Conservation (phyloP, 2,888 invertebrate species). For the Cerceris ruficornis region DNA sequence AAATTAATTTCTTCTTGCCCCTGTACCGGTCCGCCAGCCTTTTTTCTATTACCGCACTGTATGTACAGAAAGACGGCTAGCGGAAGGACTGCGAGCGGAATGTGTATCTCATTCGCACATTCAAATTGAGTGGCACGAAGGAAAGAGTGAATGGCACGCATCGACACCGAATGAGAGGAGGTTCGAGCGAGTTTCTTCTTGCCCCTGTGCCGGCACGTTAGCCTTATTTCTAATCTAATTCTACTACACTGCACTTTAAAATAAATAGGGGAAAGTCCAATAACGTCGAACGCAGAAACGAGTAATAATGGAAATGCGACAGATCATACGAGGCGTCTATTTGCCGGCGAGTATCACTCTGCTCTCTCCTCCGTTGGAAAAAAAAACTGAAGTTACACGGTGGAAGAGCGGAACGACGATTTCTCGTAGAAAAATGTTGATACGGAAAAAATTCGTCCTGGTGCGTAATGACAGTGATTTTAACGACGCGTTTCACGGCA, state of each 20-base stretch:
- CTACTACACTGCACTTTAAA: conserved; percentile 11
- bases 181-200: too few species aligned
- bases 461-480: conserved; percentile 51
- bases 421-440: conserved; percentile 31
- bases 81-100: too few species aligned
- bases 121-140: too few species aligned
- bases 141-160: too few species aligned
- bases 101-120: too few species aligned
- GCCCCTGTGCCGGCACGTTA: too few species aligned
- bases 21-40: too few species aligned
- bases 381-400: conserved; percentile 36
- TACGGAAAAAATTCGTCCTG: background rate
- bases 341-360: conserved; percentile 42
- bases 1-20: too few species aligned
- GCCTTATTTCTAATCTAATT: too few species aligned
- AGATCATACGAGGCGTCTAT: conserved; percentile 45
- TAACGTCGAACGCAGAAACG: conserved; percentile 37
- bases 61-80: too few species aligned
- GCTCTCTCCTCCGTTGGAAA: conserved; percentile 48
- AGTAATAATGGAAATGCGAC: conserved; percentile 60
- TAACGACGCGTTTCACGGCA: conserved; percentile 35
- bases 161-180: too few species aligned
- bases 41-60: too few species aligned
- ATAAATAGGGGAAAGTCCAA: conserved; percentile 62
- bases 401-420: conserved; percentile 25